A percentile compares a stretch with the other conserved stretches of the same genome.
phyloP scores from a whole-genome alignment of 1,140 invertebrate species.

The Gonatopus flavifemur region DNA sequence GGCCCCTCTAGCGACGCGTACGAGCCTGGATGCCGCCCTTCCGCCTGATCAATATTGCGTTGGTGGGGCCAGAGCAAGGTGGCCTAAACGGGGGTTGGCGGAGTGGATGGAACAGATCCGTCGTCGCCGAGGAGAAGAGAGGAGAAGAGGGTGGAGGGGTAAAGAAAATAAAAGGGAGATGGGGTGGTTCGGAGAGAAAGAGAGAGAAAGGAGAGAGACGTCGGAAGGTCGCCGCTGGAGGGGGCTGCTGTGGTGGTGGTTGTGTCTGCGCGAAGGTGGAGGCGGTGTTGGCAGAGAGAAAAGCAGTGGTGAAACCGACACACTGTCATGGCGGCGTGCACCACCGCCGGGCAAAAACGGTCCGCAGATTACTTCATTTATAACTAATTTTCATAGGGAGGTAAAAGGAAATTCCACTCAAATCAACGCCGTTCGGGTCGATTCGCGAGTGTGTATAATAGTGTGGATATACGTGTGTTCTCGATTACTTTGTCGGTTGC shows the following conservation, averaged over 20 bases:
- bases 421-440: too few species aligned
- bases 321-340: conserved; percentile 56
- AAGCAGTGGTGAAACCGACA: conserved; percentile 33
- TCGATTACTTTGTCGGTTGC: too few species aligned
- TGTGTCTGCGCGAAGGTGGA: conserved; percentile 15
- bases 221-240: conserved; percentile 9
- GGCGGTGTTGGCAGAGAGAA: conserved; percentile 31
- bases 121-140: too few species aligned
- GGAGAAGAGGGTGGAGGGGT: not conserved
- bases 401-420: too few species aligned
- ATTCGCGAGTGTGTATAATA: too few species aligned
- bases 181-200: not conserved
- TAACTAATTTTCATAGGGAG: too few species aligned
- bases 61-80: conserved; percentile 47
- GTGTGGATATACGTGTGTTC: too few species aligned
- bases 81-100: not conserved
- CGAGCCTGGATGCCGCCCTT: conserved; percentile 54
- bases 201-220: conserved; percentile 7
- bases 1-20: conserved; percentile 30
- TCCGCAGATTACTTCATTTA: too few species aligned
- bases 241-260: conserved; percentile 11
- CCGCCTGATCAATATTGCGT: conserved; percentile 57
- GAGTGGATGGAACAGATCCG: not conserved
- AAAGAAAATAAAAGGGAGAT: not conserved
- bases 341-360: conserved; percentile 39